phyloP scores from a whole-genome alignment of 2,797 vertebrate species.

The Scyliorhinus canicula region DNA sequence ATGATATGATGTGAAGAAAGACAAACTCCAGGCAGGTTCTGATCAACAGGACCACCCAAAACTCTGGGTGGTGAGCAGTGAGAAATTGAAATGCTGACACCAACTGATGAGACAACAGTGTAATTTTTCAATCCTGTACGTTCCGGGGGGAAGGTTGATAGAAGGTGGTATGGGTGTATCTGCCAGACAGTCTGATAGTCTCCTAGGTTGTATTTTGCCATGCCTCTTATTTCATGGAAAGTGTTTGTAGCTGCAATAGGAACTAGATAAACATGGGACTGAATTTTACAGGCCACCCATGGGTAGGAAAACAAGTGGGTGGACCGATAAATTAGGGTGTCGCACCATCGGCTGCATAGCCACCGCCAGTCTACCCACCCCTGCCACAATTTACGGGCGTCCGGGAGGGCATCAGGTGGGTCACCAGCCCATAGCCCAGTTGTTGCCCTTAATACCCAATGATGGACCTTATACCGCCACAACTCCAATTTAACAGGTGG shows the following conservation, averaged over 20 bases:
- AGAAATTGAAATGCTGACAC: background rate
- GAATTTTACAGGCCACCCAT: too few relatives aligned
- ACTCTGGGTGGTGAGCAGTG: background rate
- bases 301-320: too few relatives aligned
- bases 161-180: background rate
- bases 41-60: background rate
- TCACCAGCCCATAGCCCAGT: too few relatives aligned
- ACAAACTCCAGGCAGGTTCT: background rate
- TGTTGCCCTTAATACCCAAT: too few relatives aligned
- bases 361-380: too few relatives aligned
- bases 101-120: background rate
- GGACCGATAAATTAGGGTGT: too few relatives aligned
- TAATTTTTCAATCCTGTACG: background rate
- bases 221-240: background rate
- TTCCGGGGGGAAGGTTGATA: background rate
- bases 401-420: too few relatives aligned
- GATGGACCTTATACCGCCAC: too few relatives aligned
- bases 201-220: background rate
- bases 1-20: background rate
- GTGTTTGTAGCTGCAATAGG: background rate
- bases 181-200: background rate
- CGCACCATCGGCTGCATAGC: too few relatives aligned
- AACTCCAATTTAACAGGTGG: too few relatives aligned
- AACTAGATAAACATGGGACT: background rate
- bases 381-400: too few relatives aligned